Evolutionary conservation across 2,113 vertebrate species (phyloP), one percentile per base, ranked within the genome.

Genomic region (Aegithalos caudatus): DNA sequence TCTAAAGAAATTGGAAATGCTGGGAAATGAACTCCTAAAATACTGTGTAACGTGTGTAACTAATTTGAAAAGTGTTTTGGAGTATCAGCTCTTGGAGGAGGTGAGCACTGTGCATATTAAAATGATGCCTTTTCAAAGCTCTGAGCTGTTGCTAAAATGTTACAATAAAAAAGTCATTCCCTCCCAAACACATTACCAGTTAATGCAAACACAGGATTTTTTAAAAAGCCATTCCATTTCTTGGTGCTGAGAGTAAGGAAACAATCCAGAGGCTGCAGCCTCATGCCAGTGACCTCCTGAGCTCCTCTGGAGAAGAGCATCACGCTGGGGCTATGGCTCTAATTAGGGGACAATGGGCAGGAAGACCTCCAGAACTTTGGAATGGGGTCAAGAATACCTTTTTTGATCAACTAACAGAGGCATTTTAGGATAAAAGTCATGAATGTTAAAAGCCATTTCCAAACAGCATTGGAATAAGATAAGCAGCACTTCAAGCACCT

Each of bases 361-460:
- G 53, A 58, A 64, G 16, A 71, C 60, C 79, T 93, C 56, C 60
- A 45, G 37, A 94, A 71, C 57, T 72, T 92, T 31, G 66, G 56
- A 93, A 80, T 6, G 16, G 69, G 72, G 69, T 88, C 91, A 77
- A 45, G 80, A 86, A 53, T 58, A 69, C 37, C 87, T 92, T 96
- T 92, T 96, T 84, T 79, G 69, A 90, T 92, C 45, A 51, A 28
- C 61, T 95, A 76, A 86, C 18, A 71, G 61, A 66, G 44, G 22
- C 69, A 51, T 54, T 11, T 86, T 45, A 65, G 76, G 69, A 27
- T 84, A 57, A 57, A 92, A 88, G 31, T 50, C 33, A n/a, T 60
- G 54, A 42, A 74, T 69, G 61, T 48, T 93, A 90, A 95, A 95
- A 94, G 31, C 86, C 58, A 22, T 96, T 97, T 96, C 89, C 77